Evolutionary conservation across 2,113 vertebrate species (phyloP).

Genomic region (Entomyzon cyanotis): DNA sequence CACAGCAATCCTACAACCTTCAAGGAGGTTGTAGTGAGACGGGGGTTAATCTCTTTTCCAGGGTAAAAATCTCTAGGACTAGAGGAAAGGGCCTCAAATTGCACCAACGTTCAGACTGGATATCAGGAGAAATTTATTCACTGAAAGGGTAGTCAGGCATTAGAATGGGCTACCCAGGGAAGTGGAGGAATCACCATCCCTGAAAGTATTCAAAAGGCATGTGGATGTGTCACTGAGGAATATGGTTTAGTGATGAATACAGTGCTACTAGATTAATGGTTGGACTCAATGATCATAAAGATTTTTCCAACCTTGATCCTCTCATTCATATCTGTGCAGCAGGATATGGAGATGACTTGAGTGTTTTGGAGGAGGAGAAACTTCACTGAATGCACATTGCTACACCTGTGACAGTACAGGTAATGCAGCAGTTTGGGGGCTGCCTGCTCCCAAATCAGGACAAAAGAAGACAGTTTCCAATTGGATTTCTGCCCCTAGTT

Average conservation of each 20-base stretch:
- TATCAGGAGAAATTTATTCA: not conserved
- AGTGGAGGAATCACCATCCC: not conserved
- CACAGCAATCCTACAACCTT: not conserved
- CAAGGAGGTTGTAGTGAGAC: accelerated
- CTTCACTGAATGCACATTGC: accelerated
- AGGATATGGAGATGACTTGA: not conserved
- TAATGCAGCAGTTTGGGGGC: not conserved
- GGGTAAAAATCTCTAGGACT: not conserved
- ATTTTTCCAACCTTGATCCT: not conserved
- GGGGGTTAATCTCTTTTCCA: accelerated
- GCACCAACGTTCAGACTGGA: not conserved
- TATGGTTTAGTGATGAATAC: not conserved
- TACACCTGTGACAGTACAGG: accelerated
- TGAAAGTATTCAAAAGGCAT: not conserved
- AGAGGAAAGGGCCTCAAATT: not conserved
- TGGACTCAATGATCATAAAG: not conserved
- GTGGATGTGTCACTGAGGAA: not conserved
- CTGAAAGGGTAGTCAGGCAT: not conserved
- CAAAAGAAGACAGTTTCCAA: not conserved
- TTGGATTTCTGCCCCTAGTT: not conserved
- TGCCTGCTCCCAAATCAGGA: not conserved
- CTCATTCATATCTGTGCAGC: not conserved
- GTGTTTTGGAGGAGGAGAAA: not conserved
- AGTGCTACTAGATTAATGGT: not conserved
- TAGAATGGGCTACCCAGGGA: not conserved